These are phyloP conservation scores for Imbricaverruca yamaguchii DNA, from an alignment of 2,888 invertebrate genomes.

Conservation along the genomic window DNA sequence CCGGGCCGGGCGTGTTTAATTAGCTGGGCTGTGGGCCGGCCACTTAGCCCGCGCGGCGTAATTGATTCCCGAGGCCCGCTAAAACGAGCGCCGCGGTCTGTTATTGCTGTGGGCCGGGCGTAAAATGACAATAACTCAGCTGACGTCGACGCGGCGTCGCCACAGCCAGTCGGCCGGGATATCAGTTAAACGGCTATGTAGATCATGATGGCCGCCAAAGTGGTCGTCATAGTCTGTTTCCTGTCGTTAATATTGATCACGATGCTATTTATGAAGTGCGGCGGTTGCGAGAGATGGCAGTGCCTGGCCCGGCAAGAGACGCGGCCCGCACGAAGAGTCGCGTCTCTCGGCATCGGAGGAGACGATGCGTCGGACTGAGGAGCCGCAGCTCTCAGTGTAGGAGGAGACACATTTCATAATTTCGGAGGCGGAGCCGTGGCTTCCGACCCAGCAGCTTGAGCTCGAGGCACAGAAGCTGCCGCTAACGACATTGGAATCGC, in stretches of 20 bases:
- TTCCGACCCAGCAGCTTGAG: too few relatives aligned
- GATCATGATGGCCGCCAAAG: not conserved
- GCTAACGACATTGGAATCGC: too few relatives aligned
- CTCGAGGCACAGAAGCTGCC: too few relatives aligned
- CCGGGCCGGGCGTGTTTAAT: not conserved
- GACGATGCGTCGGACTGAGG: too few relatives aligned
- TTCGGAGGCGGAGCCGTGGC: too few relatives aligned
- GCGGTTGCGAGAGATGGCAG: not conserved
- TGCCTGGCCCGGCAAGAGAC: too few relatives aligned
- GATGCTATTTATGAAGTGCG: not conserved
- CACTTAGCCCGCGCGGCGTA: not conserved
- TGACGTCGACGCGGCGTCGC: not conserved
- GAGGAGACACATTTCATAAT: too few relatives aligned
- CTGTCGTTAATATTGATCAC: conserved; percentile 12
- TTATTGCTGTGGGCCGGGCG: not conserved
- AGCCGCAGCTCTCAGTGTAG: too few relatives aligned
- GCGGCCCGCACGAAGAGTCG: too few relatives aligned
- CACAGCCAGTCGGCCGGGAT: not conserved
- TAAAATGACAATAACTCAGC: not conserved
- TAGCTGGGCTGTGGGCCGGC: not conserved
- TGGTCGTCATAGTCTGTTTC: not conserved
- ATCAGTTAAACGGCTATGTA: not conserved
- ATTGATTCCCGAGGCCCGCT: not conserved
- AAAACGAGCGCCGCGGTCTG: not conserved
- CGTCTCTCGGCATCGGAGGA: too few relatives aligned